These are phyloP conservation scores for Microctenopoma steveboyesi DNA, from an alignment of 2,797 vertebrate genomes.

Conservation along the genomic window DNA sequence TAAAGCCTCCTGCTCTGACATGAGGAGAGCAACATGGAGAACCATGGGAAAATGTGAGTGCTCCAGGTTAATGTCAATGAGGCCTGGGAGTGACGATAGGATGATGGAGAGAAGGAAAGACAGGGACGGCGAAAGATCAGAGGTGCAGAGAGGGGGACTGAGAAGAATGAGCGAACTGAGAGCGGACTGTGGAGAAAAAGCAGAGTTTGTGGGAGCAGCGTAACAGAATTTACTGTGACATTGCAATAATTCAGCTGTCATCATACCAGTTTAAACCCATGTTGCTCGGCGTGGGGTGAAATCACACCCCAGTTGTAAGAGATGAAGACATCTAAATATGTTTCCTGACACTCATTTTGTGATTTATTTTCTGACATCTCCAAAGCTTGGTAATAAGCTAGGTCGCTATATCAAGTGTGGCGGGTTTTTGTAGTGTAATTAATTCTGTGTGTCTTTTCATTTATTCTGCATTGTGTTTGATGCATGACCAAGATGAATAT, in stretches of 20 bases:
- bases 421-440: constrained; percentile 31
- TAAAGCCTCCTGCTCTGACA: constrained; percentile 78
- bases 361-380: constrained; percentile 32
- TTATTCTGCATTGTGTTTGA: constrained; percentile 49
- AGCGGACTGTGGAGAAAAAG: constrained; percentile 47
- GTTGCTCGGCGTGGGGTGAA: constrained; percentile 28
- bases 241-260: constrained; percentile 64
- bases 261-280: constrained; percentile 37
- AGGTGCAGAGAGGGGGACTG: constrained; percentile 56
- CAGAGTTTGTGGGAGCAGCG: constrained; percentile 46
- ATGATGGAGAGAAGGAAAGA: constrained; percentile 71
- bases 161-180: constrained; percentile 53
- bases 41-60: constrained; percentile 78
- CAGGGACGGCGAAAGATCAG: constrained; percentile 56
- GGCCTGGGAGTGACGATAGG: constrained; percentile 71
- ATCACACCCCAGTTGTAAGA: neutral
- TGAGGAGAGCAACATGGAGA: constrained; percentile 79
- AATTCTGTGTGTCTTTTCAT: constrained; percentile 42
- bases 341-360: constrained; percentile 19
- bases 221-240: constrained; percentile 62
- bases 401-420: constrained; percentile 9
- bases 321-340: constrained; percentile 35
- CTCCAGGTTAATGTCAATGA: constrained; percentile 83
- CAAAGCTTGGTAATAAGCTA: constrained; percentile 24
- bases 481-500: constrained; percentile 76